Evolutionary conservation across 2,113 vertebrate genomes (phyloP).

Genomic region (Anhinga rufa): DNA sequence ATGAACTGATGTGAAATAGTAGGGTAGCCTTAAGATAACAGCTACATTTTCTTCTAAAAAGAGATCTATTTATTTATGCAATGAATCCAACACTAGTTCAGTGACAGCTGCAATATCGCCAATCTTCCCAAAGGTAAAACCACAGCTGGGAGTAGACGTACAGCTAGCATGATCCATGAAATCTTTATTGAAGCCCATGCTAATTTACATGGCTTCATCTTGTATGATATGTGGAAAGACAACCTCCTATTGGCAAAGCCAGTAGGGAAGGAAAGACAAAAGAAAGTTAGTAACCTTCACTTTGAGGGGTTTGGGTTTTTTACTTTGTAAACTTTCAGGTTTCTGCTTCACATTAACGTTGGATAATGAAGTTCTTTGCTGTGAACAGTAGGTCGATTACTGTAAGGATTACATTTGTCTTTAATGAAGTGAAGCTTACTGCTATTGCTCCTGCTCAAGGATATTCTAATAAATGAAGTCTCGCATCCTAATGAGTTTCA

Average conservation of each 20-base stretch:
- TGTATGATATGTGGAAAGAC: not conserved
- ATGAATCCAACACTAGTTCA: not conserved
- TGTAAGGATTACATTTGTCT: not conserved
- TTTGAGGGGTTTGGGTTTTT: not conserved
- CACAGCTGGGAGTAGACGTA: not conserved
- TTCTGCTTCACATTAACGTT: not conserved
- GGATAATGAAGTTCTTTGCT: not conserved
- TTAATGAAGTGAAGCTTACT: not conserved
- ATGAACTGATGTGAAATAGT: not conserved
- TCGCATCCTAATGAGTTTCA: not conserved
- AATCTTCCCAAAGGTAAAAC: not conserved
- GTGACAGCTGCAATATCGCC: rapidly evolving
- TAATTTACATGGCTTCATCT: not conserved
- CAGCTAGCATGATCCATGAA: not conserved
- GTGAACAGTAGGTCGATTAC: not conserved
- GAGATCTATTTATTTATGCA: not conserved
- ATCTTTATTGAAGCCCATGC: not conserved
- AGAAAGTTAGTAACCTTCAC: not conserved
- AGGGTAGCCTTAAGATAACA: not conserved
- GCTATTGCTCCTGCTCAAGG: not conserved
- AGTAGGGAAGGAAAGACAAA: not conserved
- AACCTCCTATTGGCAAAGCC: not conserved
- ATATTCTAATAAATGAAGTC: not conserved
- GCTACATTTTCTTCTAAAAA: not conserved
- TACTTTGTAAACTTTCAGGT: not conserved